Percentiles rank a stretch among this genome's conserved stretches.
These are phyloP conservation scores for Gnatocerus cornutus DNA, from an alignment of 2,888 invertebrate genomes.

Conservation along the genomic window DNA sequence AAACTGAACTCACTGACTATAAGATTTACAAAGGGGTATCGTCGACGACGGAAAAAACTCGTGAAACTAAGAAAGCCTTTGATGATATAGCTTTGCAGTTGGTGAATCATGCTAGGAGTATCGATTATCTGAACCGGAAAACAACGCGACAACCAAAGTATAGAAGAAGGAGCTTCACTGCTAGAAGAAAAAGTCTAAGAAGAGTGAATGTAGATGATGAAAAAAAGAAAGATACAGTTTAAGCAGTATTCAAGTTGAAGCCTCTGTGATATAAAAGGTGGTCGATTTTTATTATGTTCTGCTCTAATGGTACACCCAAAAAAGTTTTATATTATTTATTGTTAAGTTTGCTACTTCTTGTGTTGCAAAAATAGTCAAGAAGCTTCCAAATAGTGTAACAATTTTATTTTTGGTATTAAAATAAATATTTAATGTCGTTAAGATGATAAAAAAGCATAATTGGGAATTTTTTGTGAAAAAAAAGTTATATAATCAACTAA, in stretches of 20 bases:
- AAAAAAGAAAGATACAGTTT: slow-evolving; percentile 1
- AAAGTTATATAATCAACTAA: no score
- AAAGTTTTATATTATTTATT: no score
- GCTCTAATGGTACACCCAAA: no score
- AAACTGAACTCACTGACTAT: slow-evolving; percentile 51
- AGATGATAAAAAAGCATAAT: no score
- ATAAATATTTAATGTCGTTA: no score
- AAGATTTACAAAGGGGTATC: slow-evolving; percentile 59
- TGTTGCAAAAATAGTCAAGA: no score
- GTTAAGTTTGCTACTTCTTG: no score
- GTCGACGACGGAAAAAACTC: slow-evolving; percentile 41
- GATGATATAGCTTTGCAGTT: slow-evolving; percentile 67
- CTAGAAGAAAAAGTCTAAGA: slow-evolving; percentile 34
- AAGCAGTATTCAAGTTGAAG: not conserved
- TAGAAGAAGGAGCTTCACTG: slow-evolving; percentile 55
- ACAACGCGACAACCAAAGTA: slow-evolving; percentile 55
- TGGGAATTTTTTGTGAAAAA: no score
- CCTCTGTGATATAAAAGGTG: not conserved
- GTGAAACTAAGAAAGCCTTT: slow-evolving; percentile 57
- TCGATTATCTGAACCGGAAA: slow-evolving; percentile 62
- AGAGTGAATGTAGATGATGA: not conserved
- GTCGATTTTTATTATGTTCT: no score
- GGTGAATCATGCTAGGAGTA: slow-evolving; percentile 69
- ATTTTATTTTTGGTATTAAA: no score
- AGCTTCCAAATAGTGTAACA: no score